Percentiles rank a stretch among this genome's conserved stretches.
These are phyloP conservation scores for Tolypeutes matacus DNA, from an alignment of 2,797 vertebrate genomes.

Conservation along the genomic window DNA sequence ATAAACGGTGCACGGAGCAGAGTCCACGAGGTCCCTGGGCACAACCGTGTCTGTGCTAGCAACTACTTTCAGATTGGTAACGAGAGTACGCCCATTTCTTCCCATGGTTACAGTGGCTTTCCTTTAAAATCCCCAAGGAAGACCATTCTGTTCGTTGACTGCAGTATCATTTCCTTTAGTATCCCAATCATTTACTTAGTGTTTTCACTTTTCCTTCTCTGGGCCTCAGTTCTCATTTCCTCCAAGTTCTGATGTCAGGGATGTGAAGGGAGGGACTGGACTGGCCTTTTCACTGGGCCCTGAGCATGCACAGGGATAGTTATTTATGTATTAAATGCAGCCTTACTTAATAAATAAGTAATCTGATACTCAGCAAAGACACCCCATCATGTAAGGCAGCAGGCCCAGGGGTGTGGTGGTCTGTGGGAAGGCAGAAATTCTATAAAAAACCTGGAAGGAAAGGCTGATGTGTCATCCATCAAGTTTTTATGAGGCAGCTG, in stretches of 20 bases:
- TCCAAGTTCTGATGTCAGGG: not conserved
- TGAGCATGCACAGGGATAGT: not conserved
- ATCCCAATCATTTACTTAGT: not conserved
- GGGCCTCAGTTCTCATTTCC: not conserved
- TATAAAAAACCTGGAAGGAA: not conserved
- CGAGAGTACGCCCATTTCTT: rapidly evolving
- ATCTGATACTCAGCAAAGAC: not conserved
- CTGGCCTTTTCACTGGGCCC: not conserved
- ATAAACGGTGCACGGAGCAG: rapidly evolving
- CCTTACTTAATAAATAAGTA: not conserved
- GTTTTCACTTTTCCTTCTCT: not conserved
- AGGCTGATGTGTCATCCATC: not conserved
- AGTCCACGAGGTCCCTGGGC: rapidly evolving
- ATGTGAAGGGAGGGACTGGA: not conserved
- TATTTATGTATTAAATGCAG: too few species aligned
- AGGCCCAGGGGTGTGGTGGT: not conserved
- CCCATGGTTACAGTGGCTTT: not conserved
- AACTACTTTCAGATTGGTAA: not conserved
- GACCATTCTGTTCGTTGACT: too few species aligned
- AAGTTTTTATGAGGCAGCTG: not conserved
- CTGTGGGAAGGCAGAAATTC: not conserved
- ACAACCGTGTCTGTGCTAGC: rapidly evolving
- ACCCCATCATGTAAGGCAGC: not conserved
- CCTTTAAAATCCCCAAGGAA: not conserved
- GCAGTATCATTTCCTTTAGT: not conserved